Evolutionary conservation across 2,113 vertebrate genomes (phyloP).

Genomic region (Platycercus adscitus): DNA sequence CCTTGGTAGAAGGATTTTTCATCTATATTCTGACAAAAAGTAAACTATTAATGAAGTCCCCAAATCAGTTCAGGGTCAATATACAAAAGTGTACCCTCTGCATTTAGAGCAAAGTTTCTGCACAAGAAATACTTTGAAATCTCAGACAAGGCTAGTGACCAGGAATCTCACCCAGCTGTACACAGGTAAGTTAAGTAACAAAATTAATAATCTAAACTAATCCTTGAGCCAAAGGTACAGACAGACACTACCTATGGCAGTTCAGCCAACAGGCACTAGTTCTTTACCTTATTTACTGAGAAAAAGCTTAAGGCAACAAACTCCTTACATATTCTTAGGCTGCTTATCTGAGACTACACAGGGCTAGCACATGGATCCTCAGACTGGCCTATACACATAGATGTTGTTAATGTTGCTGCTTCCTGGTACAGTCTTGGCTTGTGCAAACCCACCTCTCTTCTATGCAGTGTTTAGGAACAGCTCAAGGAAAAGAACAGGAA

Average conservation of each 20-base stretch:
- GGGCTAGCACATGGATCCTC: neutral
- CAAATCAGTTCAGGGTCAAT: neutral
- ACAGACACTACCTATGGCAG: neutral
- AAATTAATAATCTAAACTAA: neutral
- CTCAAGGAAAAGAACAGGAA: neutral
- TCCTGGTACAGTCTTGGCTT: neutral
- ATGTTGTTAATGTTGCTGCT: neutral
- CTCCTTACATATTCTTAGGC: neutral
- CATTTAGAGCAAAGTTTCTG: neutral
- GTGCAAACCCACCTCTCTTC: neutral
- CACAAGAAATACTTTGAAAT: neutral
- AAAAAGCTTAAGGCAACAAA: neutral
- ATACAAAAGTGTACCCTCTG: neutral
- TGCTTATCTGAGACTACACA: neutral
- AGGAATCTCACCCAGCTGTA: neutral
- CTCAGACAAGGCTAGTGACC: accelerated
- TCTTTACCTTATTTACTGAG: neutral
- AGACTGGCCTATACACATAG: neutral
- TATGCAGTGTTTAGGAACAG: neutral
- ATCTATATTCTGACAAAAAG: neutral
- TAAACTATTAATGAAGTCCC: neutral
- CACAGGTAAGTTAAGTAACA: neutral
- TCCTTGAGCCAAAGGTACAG: neutral
- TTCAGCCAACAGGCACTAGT: neutral
- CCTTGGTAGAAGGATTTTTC: neutral